These are phyloP conservation scores for Fabriciana adippe DNA, from an alignment of 2,888 invertebrate species.

Conservation along the genomic window DNA sequence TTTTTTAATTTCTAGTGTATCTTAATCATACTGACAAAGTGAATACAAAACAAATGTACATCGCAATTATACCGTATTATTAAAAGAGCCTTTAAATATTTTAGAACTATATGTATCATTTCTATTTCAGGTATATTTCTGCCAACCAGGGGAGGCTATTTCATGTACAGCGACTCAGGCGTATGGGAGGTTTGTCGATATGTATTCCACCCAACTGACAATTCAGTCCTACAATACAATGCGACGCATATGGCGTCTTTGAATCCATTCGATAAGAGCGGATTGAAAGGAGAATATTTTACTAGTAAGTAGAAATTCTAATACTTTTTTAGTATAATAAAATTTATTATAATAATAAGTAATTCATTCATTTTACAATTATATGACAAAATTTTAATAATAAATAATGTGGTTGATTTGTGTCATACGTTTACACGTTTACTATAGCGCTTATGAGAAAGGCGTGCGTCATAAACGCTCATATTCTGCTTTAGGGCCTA, in stretches of 20 bases:
- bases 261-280: slow-evolving; percentile 50
- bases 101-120: background rate
- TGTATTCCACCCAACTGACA: slow-evolving; percentile 60
- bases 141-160: slow-evolving; percentile 79
- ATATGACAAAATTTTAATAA: too few relatives aligned
- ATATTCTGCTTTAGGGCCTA: too few relatives aligned
- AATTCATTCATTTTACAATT: too few relatives aligned
- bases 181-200: slow-evolving; percentile 85
- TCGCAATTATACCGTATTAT: too few relatives aligned
- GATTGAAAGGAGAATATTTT: slow-evolving; percentile 50
- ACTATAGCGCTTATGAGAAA: too few relatives aligned
- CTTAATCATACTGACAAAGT: too few relatives aligned
- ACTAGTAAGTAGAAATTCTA: slow-evolving; percentile 56
- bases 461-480: too few relatives aligned
- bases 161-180: slow-evolving; percentile 86
- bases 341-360: too few relatives aligned
- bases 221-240: slow-evolving; percentile 42
- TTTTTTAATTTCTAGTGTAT: too few relatives aligned
- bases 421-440: too few relatives aligned
- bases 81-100: background rate
- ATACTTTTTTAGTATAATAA: background rate
- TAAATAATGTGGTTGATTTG: too few relatives aligned
- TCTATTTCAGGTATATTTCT: slow-evolving; percentile 80
- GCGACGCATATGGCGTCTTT: slow-evolving; percentile 42
- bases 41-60: too few relatives aligned